A percentile compares a stretch with the other conserved stretches of the same genome.
These are phyloP conservation scores for Brachionus paranguensis DNA, from an alignment of 1,140 invertebrate genomes.

Conservation along the genomic window DNA sequence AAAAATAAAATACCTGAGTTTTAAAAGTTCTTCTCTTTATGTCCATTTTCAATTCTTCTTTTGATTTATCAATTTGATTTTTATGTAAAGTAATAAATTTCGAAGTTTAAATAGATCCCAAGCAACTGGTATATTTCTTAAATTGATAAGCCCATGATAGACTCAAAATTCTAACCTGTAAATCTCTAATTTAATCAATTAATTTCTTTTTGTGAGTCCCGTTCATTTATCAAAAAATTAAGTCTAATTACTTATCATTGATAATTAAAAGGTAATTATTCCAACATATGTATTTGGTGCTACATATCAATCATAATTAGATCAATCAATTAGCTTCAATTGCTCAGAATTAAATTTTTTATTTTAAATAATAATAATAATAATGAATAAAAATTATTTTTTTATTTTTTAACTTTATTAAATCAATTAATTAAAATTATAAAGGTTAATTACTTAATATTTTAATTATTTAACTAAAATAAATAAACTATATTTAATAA, in stretches of 20 bases:
- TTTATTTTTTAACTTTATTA: too few species aligned
- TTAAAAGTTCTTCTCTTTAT: neutral
- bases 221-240: neutral
- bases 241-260: neutral
- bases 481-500: too few species aligned
- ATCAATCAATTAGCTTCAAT: neutral
- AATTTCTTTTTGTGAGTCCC: neutral
- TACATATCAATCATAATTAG: neutral
- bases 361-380: too few species aligned
- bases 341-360: too few species aligned
- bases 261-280: neutral
- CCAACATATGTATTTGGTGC: neutral
- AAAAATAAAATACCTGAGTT: neutral
- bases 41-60: neutral
- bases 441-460: too few species aligned
- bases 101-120: neutral
- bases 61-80: too few species aligned
- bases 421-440: too few species aligned
- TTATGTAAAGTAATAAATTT: too few species aligned
- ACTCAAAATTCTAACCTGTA: neutral
- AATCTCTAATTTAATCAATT: slow-evolving; percentile 9
- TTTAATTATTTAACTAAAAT: too few species aligned
- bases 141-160: neutral
- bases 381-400: too few species aligned
- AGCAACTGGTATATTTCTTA: neutral